These are phyloP conservation scores for Sitophilus oryzae DNA, from an alignment of 1,140 invertebrate genomes.

Conservation along the genomic window DNA sequence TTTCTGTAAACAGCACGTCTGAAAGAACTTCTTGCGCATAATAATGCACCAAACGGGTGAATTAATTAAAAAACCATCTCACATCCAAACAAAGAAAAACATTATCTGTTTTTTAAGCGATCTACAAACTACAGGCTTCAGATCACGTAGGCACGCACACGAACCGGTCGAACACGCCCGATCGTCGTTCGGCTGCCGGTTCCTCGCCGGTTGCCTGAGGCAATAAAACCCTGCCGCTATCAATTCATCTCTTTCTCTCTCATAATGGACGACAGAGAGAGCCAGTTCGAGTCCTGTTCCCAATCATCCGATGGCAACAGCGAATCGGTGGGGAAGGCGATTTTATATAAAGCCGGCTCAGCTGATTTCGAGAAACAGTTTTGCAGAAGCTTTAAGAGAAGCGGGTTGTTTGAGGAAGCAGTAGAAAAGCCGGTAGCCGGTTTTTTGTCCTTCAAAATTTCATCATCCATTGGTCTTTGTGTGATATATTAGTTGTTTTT, in stretches of 20 bases:
- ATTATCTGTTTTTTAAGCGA: slow-evolving; percentile 17
- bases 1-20: neutral
- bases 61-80: slow-evolving; percentile 15
- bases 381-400: neutral
- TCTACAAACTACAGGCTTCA: slow-evolving; percentile 14
- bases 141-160: slow-evolving; percentile 25
- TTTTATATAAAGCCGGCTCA: slow-evolving; percentile 22
- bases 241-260: neutral
- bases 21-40: neutral
- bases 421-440: slow-evolving; percentile 21
- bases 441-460: slow-evolving; percentile 19
- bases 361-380: slow-evolving; percentile 23
- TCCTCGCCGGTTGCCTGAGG: neutral
- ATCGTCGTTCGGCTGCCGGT: slow-evolving; percentile 7
- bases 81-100: slow-evolving; percentile 17
- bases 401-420: neutral
- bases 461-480: too few species aligned
- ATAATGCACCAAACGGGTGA: neutral
- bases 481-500: slow-evolving; percentile 18
- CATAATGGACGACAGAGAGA: neutral
- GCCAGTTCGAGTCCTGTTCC: neutral
- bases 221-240: neutral
- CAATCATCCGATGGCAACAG: neutral
- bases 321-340: slow-evolving; percentile 14
- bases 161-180: neutral